Percentiles rank a stretch among this genome's conserved stretches.
phyloP scores from a whole-genome alignment of 1,140 invertebrate genomes.

The Lasioglossum albipes region DNA sequence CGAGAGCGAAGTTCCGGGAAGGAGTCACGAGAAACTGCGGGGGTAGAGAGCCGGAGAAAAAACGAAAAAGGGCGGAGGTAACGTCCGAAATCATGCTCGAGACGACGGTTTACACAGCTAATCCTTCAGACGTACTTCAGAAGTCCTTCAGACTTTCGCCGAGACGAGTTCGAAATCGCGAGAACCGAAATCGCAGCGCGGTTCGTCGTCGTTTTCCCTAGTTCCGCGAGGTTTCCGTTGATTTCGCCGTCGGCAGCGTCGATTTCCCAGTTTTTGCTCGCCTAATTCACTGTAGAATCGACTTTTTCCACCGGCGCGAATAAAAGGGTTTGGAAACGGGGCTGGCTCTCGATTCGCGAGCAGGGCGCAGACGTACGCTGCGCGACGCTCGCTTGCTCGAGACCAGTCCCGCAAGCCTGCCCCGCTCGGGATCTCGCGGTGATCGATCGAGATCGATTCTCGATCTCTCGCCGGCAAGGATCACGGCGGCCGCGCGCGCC shows the following conservation, averaged over 20 bases:
- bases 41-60: too few relatives aligned
- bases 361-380: slow-evolving; percentile 75
- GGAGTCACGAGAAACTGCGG: too few relatives aligned
- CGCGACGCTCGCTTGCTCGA: slow-evolving; percentile 32
- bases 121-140: not conserved
- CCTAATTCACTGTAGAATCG: too few relatives aligned
- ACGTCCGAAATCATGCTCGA: not conserved
- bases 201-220: not conserved
- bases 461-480: slow-evolving; percentile 9
- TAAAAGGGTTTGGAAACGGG: not conserved
- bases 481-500: slow-evolving; percentile 52
- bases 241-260: not conserved
- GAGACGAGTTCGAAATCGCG: too few relatives aligned
- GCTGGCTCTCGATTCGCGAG: slow-evolving; percentile 22
- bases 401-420: slow-evolving; percentile 11
- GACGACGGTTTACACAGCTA: not conserved
- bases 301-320: not conserved
- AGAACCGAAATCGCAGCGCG: slow-evolving; percentile 12
- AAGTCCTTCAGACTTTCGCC: too few relatives aligned
- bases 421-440: not conserved
- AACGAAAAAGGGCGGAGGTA: not conserved
- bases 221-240: too few relatives aligned
- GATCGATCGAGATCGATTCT: not conserved
- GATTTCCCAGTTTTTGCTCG: slow-evolving; percentile 5
- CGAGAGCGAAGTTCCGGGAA: not conserved